Conservation (phyloP, 2,113 vertebrate genomes). For the Pagrus major region DNA sequence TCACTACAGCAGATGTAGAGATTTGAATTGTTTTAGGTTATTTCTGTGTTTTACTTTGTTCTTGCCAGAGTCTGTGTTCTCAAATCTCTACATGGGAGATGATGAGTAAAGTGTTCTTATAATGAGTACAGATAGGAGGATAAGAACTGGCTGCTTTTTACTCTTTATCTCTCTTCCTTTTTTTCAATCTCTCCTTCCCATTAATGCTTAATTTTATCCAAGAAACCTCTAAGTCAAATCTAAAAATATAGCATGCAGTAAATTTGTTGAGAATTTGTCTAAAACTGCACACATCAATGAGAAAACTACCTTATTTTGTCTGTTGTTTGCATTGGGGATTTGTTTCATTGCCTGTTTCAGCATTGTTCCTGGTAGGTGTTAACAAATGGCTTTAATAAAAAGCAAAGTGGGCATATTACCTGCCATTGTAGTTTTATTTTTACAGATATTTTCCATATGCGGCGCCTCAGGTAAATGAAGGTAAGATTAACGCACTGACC, state of each 20-base stretch:
- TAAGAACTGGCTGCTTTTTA: too few species aligned
- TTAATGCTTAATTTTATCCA: neutral
- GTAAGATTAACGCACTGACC: neutral
- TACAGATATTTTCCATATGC: neutral
- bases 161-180: neutral
- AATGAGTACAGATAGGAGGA: too few species aligned
- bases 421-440: neutral
- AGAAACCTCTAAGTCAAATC: neutral
- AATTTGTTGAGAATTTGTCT: neutral
- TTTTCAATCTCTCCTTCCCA: neutral
- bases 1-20: neutral
- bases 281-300: neutral
- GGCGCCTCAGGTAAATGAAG: neutral
- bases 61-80: neutral
- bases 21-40: neutral
- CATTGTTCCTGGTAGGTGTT: neutral
- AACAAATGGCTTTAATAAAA: constrained; percentile 16
- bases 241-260: neutral
- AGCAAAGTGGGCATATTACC: neutral
- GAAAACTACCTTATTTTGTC: neutral
- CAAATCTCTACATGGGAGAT: neutral
- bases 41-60: neutral
- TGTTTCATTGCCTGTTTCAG: neutral
- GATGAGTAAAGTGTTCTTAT: too few species aligned
- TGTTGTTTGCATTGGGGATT: neutral